These are phyloP conservation scores for Cataglyphis altisquamis DNA, from an alignment of 2,888 invertebrate species.

Conservation along the genomic window DNA sequence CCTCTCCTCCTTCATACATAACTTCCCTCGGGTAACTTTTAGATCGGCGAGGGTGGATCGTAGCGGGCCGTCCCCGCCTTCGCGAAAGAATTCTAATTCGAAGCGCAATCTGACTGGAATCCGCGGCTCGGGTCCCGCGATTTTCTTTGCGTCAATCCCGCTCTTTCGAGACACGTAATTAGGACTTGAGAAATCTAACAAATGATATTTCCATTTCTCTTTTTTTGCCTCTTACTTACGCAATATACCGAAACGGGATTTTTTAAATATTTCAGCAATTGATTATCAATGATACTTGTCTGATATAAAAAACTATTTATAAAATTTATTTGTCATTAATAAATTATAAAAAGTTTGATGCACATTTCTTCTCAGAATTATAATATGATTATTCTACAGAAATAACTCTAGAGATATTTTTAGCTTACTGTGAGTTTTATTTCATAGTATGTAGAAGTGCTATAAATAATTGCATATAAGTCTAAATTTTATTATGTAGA, in stretches of 20 bases:
- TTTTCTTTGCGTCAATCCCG: conserved; percentile 45
- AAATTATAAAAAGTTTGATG: not conserved
- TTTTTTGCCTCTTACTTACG: not conserved
- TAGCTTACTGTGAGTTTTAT: not conserved
- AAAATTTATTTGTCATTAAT: conserved; percentile 3
- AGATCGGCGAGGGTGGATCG: conserved; percentile 33
- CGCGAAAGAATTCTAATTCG: conserved; percentile 67
- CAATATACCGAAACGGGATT: not conserved
- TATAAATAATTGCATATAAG: conserved; percentile 23
- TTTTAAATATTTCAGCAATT: not conserved
- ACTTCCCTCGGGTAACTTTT: conserved; percentile 20
- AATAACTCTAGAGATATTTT: not conserved
- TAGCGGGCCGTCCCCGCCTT: conserved; percentile 59
- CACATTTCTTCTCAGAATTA: not conserved
- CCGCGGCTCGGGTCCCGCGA: conserved; percentile 3
- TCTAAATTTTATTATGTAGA: conserved; percentile 1
- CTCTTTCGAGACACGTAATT: conserved; percentile 31
- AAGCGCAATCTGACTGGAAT: conserved; percentile 54
- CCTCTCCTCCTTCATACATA: conserved; percentile 12
- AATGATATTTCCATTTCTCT: not conserved
- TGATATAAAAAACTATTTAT: not conserved
- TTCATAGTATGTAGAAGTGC: not conserved
- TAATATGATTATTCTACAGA: not conserved
- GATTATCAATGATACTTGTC: not conserved
- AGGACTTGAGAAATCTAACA: conserved; percentile 28